Evolutionary conservation across 2,113 vertebrate genomes (phyloP), one percentile per base, ranked within the genome.

Genomic region (Anthoscopus minutus): DNA sequence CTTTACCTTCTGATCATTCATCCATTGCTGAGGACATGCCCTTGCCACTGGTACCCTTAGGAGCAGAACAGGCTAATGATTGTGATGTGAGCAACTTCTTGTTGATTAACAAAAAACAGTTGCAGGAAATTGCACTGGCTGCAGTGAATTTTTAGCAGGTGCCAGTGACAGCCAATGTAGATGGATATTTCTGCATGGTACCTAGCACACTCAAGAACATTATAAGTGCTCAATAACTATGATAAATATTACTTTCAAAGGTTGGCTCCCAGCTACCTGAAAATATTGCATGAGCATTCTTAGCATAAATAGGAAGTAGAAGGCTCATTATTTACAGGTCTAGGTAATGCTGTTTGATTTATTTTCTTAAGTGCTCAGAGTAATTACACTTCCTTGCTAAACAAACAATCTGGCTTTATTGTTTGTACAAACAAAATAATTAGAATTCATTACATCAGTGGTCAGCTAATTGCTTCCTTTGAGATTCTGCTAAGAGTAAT

Each of bases 371-470:
- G 24, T 38, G 76, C 67, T 79, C 76, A 40, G n/a, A 73, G 71
- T 89, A 96, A 96, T 65, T 89, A 91, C 40, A 61, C 35, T 92
- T 96, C 85, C 80, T 92, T 69, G 31, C 94, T 78, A 81, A 35
- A 51, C 92, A 94, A 92, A 72, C 14, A 1, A 82, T 96, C 67
- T 94, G 96, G 70, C 90, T 92, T 90, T 90, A 90, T 96, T 97
- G 94, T 98, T 97, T 97, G 82, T 92, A 91, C 93, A 97, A 96
- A 97, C 95, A 97, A 96, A 96, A 78, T 97, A 93, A 97, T 97
- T 97, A 96, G 89, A 93, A 96, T 96, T 96, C 96, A 97, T 98
- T 98, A 94, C 95, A 91, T 90, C 81, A 88, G 65, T 81, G 96
- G 94, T 95, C 84, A 92, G 85, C 94, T 94, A 95, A 48, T 91